Evolutionary conservation across 64 coral and sea anemone genomes (phyloP), one percentile per base, ranked within the genome.

Genomic region (Porites lutea): DNA sequence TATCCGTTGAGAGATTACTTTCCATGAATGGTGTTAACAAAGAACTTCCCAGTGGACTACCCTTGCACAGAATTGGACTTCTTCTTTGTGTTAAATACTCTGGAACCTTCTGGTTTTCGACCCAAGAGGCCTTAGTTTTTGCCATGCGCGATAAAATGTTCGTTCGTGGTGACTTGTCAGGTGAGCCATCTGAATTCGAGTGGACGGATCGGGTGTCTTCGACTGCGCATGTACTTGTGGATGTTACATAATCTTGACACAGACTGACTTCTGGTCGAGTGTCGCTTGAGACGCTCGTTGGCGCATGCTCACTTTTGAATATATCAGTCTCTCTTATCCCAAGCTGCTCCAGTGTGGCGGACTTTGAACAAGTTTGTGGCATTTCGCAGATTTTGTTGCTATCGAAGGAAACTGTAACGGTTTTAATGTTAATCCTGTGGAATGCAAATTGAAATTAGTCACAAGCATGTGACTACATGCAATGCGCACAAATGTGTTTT

Each of bases 81-180:
- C 50, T 78, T 82, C 92, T 69, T 10, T 91, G 82, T 19, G 76
- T 53, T 20, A 71, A 47, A 72, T 71, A 12, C 10, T 73, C 82
- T 49, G 45, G 80, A 83, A 18, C 44, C 13, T 97, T 93, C 65
- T 94, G 88, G 37, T 94, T 94, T 72, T 94, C 95, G 2, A 88
- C 92, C 88, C 92, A 97, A 15, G 95, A 97, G 2, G 76, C 86
- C 27, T 97, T 97, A 47, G 74, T 90, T 51, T 90, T 94, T 19
- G 95, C 95, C 95, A 97, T 97, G 60, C 90, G 95, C 3, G 95
- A 97, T 54, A 97, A 78, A 79, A 97, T 97, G n/a, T 94, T 97
- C 60, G 92, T 88, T 69, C 88, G 68, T 16, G 91, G 80, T 7
- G 84, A 74, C 61, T 53, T 84, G 48, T 86, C 82, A 12, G 52